A percentile compares a stretch with the other conserved stretches of the same genome.
Evolutionary conservation across 1,140 invertebrate genomes (phyloP).

Genomic region (Scaptomyza montana): DNA sequence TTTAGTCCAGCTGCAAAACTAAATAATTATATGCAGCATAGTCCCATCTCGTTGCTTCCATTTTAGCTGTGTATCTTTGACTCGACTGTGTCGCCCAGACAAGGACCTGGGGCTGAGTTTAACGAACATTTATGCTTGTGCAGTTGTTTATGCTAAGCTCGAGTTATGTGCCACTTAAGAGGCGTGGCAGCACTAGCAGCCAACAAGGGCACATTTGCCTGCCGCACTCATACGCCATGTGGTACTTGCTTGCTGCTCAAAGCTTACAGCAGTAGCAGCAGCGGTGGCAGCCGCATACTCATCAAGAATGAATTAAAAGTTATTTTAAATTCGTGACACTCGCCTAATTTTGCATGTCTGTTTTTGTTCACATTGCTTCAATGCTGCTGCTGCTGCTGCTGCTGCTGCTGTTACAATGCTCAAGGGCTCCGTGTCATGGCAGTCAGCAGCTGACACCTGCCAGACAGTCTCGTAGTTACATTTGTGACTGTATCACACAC

Average conservation of each 20-base stretch:
- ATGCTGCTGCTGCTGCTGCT: constrained; percentile 43
- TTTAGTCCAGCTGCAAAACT: constrained; percentile 70
- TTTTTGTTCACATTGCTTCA: constrained; percentile 12
- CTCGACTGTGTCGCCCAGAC: background rate
- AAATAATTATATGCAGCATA: constrained; percentile 72
- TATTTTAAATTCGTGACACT: constrained; percentile 83
- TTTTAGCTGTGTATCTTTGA: constrained; percentile 1
- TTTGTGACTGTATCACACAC: constrained; percentile 53
- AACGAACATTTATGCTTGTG: constrained; percentile 79
- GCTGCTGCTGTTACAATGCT: constrained; percentile 54
- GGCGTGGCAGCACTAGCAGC: constrained; percentile 58
- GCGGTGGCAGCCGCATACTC: constrained; percentile 48
- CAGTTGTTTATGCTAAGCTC: constrained; percentile 78
- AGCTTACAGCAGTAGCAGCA: constrained; percentile 35
- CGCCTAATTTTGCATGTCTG: constrained; percentile 76
- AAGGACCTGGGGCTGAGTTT: constrained; percentile 47
- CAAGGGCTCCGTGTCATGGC: constrained; percentile 59
- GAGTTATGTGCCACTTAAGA: constrained; percentile 75
- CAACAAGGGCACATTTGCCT: constrained; percentile 63
- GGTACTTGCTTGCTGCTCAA: constrained; percentile 33
- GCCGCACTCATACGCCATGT: constrained; percentile 71
- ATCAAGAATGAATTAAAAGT: constrained; percentile 83
- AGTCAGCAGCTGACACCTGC: constrained; percentile 72
- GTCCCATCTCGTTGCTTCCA: constrained; percentile 21
- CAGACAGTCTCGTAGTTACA: constrained; percentile 55